Base-by-base conservation (phyloP, 2,113 vertebrate species). In the Dunckerocampus dactyliophorus region DNA sequence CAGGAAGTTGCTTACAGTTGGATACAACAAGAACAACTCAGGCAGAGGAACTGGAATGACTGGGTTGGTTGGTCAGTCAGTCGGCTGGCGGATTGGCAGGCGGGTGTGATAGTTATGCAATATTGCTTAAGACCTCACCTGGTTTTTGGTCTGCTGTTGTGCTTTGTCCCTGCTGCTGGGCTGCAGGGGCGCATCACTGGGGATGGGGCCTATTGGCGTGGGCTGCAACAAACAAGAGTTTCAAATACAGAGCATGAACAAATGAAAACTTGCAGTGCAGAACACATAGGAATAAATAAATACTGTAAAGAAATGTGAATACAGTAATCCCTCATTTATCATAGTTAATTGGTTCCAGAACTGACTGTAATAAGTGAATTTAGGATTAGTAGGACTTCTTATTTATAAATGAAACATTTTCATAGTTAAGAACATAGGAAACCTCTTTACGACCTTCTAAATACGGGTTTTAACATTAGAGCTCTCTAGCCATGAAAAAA, bases 171-270 rank as follows among this genome's bases (percentile, higher is more conserved):
- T 91, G 80, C 85, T 92, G 70, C 90, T 94, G 57, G 93, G 89
- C 85, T 92, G 95, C 71, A 90, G 72, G 45, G 93, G 92, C 55
- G 94, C 88, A 75, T 98, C 96, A 12, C 90, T 91, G 76, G 95
- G 94, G 81, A 96, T 93, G 11, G 95, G 93, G 85, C 96, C 95
- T 24, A 98, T 95, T 1, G 96, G 96, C 45, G 95, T 98, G 55
- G 96, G 95, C 95, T 97, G 84, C 0, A 14, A 7, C 28, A 65
- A 64, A 63, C 43, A 48, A 4, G n/a, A 31, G 21, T 46, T 13
- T 59, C n/a, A 19, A 42, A 56, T 20, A 19, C 19, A 19, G 47
- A 49, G n/a, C 47, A 19, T 20, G 17, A 48, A 16, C 3, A 16
- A 31, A 11, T 42, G 11, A 55, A 24, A 58, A 68, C 17, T 10